Evolutionary conservation across 2,797 vertebrate species (phyloP).

Genomic region (Tokudaia muenninki): DNA sequence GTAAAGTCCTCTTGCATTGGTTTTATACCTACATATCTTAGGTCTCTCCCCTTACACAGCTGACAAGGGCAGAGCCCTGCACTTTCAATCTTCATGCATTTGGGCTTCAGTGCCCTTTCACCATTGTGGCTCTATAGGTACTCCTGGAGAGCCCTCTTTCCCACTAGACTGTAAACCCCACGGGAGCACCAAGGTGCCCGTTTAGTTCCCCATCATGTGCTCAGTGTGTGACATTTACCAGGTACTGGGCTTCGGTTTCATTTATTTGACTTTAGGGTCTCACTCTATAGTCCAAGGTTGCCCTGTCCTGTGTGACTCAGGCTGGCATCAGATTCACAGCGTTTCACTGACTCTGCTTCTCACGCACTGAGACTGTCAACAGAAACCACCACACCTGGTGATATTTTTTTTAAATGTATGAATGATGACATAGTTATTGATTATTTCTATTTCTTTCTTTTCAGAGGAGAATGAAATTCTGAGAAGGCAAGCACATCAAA

Average conservation of each 20-base stretch:
- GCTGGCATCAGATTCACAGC: neutral
- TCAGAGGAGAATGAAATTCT: neutral
- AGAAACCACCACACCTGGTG: neutral
- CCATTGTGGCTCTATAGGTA: neutral
- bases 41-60: neutral
- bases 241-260: neutral
- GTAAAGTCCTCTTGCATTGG: neutral
- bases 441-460: conserved; percentile 35
- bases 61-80: neutral
- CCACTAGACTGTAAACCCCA: neutral
- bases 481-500: conserved; percentile 6
- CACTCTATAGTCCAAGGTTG: neutral
- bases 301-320: neutral
- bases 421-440: conserved; percentile 12
- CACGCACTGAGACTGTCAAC: too few species aligned
- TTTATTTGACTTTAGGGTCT: neutral
- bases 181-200: neutral
- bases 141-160: neutral
- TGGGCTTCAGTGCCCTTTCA: neutral
- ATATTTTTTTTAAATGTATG: neutral
- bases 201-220: neutral
- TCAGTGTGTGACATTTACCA: neutral
- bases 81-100: neutral
- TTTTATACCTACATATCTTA: neutral
- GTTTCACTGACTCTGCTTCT: neutral